phyloP scores from a whole-genome alignment of 2,888 invertebrate genomes.

The Pelosia muscerda region DNA sequence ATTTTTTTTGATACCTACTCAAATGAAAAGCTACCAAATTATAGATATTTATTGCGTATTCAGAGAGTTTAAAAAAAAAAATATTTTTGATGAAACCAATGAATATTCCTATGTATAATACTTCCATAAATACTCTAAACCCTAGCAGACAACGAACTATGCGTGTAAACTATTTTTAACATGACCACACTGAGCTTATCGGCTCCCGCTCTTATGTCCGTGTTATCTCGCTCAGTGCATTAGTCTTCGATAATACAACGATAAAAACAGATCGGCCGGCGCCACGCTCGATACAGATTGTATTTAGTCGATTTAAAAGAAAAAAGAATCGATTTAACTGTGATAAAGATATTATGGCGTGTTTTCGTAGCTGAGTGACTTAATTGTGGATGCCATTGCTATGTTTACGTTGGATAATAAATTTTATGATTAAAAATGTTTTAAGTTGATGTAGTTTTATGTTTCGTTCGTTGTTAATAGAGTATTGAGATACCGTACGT shows the following conservation, averaged over 20 bases:
- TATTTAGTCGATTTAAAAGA: conserved; percentile 78
- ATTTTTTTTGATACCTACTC: neutral
- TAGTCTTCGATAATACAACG: conserved; percentile 84
- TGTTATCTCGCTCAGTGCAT: conserved; percentile 83
- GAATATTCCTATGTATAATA: conserved; percentile 1
- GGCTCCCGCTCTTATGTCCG: conserved; percentile 83
- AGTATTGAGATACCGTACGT: conserved; percentile 40
- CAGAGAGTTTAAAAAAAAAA: neutral
- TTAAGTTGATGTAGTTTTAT: conserved; percentile 56
- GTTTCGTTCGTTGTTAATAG: conserved; percentile 40
- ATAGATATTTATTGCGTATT: neutral
- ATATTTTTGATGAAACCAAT: neutral
- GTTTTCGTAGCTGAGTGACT: conserved; percentile 78
- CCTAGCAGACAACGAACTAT: conserved; percentile 74
- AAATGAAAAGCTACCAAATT: too few relatives aligned
- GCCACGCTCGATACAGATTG: conserved; percentile 83
- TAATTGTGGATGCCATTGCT: conserved; percentile 82
- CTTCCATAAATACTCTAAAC: conserved; percentile 43
- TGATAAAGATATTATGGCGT: conserved; percentile 84
- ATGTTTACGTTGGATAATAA: conserved; percentile 66
- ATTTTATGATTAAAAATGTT: conserved; percentile 61
- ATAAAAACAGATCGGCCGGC: conserved; percentile 84
- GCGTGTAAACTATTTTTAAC: conserved; percentile 86
- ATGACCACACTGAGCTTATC: conserved; percentile 85
- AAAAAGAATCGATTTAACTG: conserved; percentile 76